A percentile compares a stretch with the other conserved stretches of the same genome.
Conservation (phyloP, 2,888 invertebrate species). For the Hypomecis atomaria region DNA sequence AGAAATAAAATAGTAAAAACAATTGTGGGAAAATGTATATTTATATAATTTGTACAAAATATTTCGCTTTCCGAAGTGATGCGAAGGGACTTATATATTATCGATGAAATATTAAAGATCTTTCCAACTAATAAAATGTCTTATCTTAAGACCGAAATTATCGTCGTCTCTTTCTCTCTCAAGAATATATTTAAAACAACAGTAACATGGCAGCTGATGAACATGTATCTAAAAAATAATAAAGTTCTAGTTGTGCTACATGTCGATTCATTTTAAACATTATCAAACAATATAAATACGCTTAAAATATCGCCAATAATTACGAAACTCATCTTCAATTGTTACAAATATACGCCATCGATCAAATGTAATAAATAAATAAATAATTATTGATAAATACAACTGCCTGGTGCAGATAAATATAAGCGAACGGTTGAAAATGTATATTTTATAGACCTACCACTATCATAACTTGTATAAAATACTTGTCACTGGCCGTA, state of each 20-base stretch:
- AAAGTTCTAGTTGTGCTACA: not conserved
- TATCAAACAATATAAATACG: constrained; percentile 38
- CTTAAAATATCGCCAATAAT: constrained; percentile 44
- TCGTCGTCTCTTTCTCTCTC: too few species aligned
- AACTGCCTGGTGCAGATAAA: constrained; percentile 54
- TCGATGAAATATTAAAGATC: too few species aligned
- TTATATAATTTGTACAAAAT: too few species aligned
- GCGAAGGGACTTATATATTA: too few species aligned
- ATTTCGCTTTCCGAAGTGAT: too few species aligned
- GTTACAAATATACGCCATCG: constrained; percentile 42
- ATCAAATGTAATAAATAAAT: constrained; percentile 51
- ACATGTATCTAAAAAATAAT: not conserved
- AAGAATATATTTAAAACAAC: too few species aligned
- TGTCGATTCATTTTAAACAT: constrained; percentile 29
- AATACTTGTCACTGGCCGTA: constrained; percentile 24
- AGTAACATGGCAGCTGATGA: too few species aligned
- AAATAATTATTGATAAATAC: constrained; percentile 32
- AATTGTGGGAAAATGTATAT: too few species aligned
- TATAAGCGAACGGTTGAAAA: constrained; percentile 45
- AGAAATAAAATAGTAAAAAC: not conserved
- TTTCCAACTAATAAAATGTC: too few species aligned
- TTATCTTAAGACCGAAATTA: too few species aligned
- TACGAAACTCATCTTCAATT: constrained; percentile 34
- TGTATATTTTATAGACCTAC: constrained; percentile 47
- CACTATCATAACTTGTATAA: constrained; percentile 27